phyloP scores from a whole-genome alignment of 1,140 invertebrate species.

The Agrypnia vestita region DNA sequence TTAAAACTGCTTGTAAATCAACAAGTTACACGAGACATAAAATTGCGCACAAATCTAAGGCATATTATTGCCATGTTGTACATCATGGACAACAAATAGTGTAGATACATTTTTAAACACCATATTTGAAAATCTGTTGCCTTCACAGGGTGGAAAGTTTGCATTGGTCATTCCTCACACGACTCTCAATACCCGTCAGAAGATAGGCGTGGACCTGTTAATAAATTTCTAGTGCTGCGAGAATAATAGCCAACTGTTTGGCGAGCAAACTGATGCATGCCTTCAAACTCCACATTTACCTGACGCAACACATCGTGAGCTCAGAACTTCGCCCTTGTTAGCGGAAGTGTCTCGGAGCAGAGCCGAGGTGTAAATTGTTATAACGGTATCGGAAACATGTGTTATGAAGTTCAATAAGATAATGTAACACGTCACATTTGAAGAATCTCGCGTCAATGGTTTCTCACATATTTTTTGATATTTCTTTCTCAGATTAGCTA shows the following conservation, averaged over 20 bases:
- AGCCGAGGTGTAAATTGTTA: constrained; percentile 34
- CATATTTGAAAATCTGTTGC: not conserved
- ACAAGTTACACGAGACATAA: no score
- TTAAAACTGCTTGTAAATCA: no score
- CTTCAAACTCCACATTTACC: constrained; percentile 37
- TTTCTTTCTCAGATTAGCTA: no score
- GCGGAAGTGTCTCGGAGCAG: constrained; percentile 26
- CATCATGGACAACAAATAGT: not conserved
- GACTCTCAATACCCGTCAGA: constrained; percentile 12
- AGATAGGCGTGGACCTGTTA: constrained; percentile 36
- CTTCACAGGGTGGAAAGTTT: not conserved
- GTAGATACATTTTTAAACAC: not conserved
- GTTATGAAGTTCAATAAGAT: constrained; percentile 27
- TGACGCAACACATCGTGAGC: constrained; percentile 36
- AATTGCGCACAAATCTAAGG: no score
- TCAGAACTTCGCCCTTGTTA: constrained; percentile 40
- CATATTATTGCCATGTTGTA: no score
- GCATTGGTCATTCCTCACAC: constrained; percentile 33
- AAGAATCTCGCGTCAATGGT: not conserved
- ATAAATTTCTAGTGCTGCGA: constrained; percentile 32
- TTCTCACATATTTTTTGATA: no score
- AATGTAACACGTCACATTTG: constrained; percentile 2
- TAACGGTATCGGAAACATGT: constrained; percentile 34
- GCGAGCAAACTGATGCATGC: constrained; percentile 43
- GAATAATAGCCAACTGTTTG: constrained; percentile 44